phyloP scores from a whole-genome alignment of 2,888 invertebrate species.

The Nysson spinosus region DNA sequence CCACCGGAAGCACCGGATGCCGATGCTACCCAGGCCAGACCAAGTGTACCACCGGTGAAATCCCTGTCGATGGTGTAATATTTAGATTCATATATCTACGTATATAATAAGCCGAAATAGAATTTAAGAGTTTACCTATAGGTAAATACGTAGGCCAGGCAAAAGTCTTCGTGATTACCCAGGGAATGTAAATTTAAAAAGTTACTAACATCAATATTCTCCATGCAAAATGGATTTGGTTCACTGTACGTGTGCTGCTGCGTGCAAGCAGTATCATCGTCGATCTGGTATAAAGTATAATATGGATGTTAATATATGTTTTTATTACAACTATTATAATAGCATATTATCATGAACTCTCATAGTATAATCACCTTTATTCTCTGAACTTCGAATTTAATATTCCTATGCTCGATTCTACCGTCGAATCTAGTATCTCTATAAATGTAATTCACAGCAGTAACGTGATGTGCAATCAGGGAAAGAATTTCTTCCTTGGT shows the following conservation, averaged over 20 bases:
- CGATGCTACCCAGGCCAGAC: constrained; percentile 99
- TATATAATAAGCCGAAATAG: no score
- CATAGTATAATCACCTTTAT: constrained; percentile 81
- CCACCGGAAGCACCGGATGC: constrained; percentile 98
- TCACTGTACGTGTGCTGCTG: constrained; percentile 80
- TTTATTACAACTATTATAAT: no score
- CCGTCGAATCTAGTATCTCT: constrained; percentile 97
- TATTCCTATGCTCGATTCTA: constrained; percentile 91
- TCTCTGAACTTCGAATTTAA: constrained; percentile 97
- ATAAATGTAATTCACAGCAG: constrained; percentile 98
- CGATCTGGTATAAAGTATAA: constrained; percentile 87
- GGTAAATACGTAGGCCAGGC: constrained; percentile 99
- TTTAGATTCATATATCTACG: no score
- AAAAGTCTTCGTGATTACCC: constrained; percentile 98
- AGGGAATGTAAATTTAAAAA: constrained; percentile 98
- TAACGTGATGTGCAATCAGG: constrained; percentile 98
- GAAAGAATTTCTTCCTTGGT: constrained; percentile 98
- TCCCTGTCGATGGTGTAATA: constrained; percentile 81
- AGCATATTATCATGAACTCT: no score
- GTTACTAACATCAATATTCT: constrained; percentile 99
- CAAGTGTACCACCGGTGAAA: constrained; percentile 98
- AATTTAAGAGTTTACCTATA: constrained; percentile 78
- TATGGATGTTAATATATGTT: neutral
- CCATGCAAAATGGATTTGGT: constrained; percentile 94
- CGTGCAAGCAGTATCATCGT: constrained; percentile 89